Base-by-base conservation (phyloP, 1,140 invertebrate genomes). In the Tribolium madens region DNA sequence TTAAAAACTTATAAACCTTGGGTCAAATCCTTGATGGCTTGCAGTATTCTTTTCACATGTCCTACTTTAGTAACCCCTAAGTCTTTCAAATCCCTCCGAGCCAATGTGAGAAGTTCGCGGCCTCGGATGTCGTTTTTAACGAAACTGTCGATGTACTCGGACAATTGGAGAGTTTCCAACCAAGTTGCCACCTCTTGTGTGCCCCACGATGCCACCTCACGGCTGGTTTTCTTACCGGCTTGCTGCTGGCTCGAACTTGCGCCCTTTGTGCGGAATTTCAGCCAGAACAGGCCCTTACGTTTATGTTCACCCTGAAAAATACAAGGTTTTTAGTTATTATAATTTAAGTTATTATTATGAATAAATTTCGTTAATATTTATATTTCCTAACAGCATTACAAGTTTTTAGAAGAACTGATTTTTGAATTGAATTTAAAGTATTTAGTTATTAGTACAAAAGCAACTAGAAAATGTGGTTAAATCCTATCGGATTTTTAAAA, bases 41-140 rank as follows among this genome's bases (percentile, higher is more conserved):
- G 94, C 74, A 97, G 91, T 76, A 99, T 95, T 78, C 97, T 90
- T 86, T 98, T 99, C 1, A 98, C 92, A 84, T 99, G 97, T 3
- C 97, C 97, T 31, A 98, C 91, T 88, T 98, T 99, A 1, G 92
- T 94, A 17, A 98, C 92, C 15, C 96, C 96, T 9, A 98, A 88
- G 79, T 98, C 97, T 84, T 96, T 93, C 0, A 96, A 88, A 86
- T 97, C 95, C 12, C 94, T 86, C 64, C 97, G 88, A 2, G 96
- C 96, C 52, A 99, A 87, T 6, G 93, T 92, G 0, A 98, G 87
- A 7, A 99, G 88, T 84, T 98, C 97, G 15, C 93, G 89, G 2
- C 97, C 97, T 36, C 95, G 91, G 77, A 99, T 96, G 86, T 98
- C 97, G 85, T 98, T 95, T 13, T 92, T 91, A 1, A 93, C 88